Conservation (phyloP, 2,113 vertebrate genomes). For the Otocyon megalotis region DNA sequence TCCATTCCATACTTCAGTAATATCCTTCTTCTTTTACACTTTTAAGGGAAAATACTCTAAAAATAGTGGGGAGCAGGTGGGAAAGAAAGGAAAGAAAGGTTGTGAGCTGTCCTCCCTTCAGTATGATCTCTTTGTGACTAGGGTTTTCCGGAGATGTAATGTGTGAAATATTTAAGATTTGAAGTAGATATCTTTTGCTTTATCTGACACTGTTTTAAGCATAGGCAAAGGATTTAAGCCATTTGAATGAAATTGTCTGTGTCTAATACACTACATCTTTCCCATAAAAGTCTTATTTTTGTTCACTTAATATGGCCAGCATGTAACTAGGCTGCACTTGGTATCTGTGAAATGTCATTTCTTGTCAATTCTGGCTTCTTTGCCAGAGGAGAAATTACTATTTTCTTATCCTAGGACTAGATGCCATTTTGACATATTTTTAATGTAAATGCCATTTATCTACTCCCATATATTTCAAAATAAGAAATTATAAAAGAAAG, state of each 20-base stretch:
- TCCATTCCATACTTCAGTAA: neutral
- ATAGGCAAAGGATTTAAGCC: slow-evolving; percentile 50
- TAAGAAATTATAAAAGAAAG: slow-evolving; percentile 29
- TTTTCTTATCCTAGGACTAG: slow-evolving; percentile 15
- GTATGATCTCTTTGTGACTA: neutral
- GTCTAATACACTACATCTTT: slow-evolving; percentile 63
- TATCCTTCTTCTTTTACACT: neutral
- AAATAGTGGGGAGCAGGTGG: accelerated
- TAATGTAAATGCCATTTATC: slow-evolving; percentile 60
- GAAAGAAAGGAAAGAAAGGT: neutral
- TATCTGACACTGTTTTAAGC: slow-evolving; percentile 56
- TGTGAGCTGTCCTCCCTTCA: neutral
- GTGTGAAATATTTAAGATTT: neutral
- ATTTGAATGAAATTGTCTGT: slow-evolving; percentile 72
- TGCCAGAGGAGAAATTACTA: slow-evolving; percentile 7
- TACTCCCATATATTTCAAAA: slow-evolving; percentile 35
- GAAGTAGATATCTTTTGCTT: slow-evolving; percentile 65
- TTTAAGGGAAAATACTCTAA: neutral
- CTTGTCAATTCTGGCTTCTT: slow-evolving; percentile 39
- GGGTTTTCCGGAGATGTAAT: neutral
- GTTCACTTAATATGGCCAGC: slow-evolving; percentile 51
- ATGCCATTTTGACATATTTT: slow-evolving; percentile 61
- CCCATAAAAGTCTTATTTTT: slow-evolving; percentile 64
- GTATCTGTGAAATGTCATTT: slow-evolving; percentile 14
- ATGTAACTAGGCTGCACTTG: neutral